Base-by-base conservation (phyloP, 1,140 invertebrate species). In the Drosophila trapezifrons region DNA sequence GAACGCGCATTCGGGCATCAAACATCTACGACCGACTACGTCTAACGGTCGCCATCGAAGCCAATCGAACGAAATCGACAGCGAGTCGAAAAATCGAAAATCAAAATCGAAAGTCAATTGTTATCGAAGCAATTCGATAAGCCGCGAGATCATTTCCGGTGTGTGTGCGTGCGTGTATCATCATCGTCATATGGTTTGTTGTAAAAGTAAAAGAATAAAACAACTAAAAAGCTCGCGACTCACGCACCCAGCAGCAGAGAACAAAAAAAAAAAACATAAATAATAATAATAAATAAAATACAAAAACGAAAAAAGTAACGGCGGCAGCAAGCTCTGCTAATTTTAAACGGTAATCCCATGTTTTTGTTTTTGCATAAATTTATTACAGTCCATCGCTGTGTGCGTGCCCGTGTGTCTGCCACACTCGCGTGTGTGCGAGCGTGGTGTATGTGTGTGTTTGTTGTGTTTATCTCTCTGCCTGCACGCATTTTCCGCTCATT, bases 311-410 rank as follows among this genome's bases (percentile, higher is more conserved):
- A 57, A 62, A 45, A 73, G 55, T 52, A 65, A 63, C 71, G 65
- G 65, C 56, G 62, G 60, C 64, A 85, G 45, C 64, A 70, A 83
- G 66, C 66, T 59, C 79, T 73, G 66, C 59, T 87, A 87, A 86
- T 79, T 86, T 83, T 49, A 62, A 86, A 87, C 79, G 84, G 82
- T 86, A 86, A 86, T 87, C 83, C 80, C 86, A 59, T 79, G 45
- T 58, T 66, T 66, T 76, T 62, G 60, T 66, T 72, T 64, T 78
- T 78, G 65, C 70, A 72, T 46, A 66, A 72, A 66, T 78, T 60
- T 71, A 43, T 76, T 67, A 62, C 17, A 76, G 32, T 77, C 29
- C 54, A 62, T 54, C 20, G 45, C 25, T 42, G 42, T 65, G 37
- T 57, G 38, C 49, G 63, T 64, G 57, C 51, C 32, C 22, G 22